Evolutionary conservation across 1,140 invertebrate genomes (phyloP), one percentile per base, ranked within the genome.

Genomic region (Macrocentrus cingulum): DNA sequence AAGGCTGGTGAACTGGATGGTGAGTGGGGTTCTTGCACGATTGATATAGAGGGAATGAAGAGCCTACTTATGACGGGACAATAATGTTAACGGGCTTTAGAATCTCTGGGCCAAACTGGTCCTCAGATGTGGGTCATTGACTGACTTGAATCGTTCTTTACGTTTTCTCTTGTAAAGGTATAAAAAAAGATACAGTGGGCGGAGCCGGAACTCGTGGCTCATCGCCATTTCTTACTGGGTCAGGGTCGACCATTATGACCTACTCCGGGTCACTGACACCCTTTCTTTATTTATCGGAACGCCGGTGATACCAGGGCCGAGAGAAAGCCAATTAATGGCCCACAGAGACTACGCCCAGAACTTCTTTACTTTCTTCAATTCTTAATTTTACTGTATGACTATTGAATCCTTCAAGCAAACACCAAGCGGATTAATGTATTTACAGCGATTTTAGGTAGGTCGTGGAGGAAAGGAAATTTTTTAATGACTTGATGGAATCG

Each of bases 21-120:
- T 19, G 46, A 48, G 36, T 25, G 23, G 45, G 34, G 13, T 49
- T 18, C n/a, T 19, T 11, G 18, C n/a, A 23, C 16, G 19, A 9
- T 11, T 34, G 44, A 44, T 16, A 23, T 13, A 18, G 9, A 18
- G 54, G 32, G 8, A 46, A 44, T 20, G 36, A 57, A 23, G 48
- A 51, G 29, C 56, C 56, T 58, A 58, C 56, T 58, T 51, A 44
- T 44, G 22, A 5, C 9, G 44, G 23, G 44, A 20, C 34, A 49
- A 58, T 51, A 65, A 65, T 64, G 58, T 66, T 72, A 72, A 71
- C 71, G 69, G 72, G 69, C 66, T 66, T 66, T 66, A 62, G 70
- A 70, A 74, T 69, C 61, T 72, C 51, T 45, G 18, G 16, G 58
- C 67, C 63, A 72, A 77, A 76, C 75, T 72, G 72, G 75, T 70